phyloP scores from a whole-genome alignment of 2,113 vertebrate species.

The Morone chrysops region DNA sequence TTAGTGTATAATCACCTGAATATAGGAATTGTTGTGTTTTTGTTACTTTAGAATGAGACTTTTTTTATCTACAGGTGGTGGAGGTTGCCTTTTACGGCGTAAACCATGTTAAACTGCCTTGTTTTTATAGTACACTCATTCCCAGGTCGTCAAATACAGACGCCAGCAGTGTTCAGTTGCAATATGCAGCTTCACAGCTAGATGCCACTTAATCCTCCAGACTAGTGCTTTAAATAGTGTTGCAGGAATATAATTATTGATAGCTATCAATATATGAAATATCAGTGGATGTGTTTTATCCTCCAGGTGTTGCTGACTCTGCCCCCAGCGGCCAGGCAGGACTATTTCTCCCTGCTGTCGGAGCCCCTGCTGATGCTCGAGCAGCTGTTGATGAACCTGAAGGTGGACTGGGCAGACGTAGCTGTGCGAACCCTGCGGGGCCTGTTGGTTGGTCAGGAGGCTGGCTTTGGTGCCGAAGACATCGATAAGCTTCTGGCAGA shows the following conservation, averaged over 20 bases:
- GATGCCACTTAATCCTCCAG: neutral
- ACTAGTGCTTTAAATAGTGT: no score
- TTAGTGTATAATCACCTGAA: no score
- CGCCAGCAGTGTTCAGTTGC: no score
- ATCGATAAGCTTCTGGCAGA: constrained; percentile 90
- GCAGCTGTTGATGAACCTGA: constrained; percentile 98
- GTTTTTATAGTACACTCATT: no score
- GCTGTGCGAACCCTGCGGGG: constrained; percentile 88
- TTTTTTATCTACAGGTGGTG: no score
- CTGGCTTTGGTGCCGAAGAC: constrained; percentile 86
- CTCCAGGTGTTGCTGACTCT: constrained; percentile 91
- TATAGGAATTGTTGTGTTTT: no score
- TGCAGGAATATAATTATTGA: neutral
- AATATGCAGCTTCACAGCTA: no score
- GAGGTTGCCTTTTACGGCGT: no score
- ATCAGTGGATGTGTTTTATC: neutral
- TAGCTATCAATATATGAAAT: neutral
- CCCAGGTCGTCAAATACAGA: no score
- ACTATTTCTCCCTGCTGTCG: constrained; percentile 91
- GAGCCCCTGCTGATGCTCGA: constrained; percentile 95
- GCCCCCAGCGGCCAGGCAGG: constrained; percentile 88
- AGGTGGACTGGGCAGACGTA: constrained; percentile 92
- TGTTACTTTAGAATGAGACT: no score
- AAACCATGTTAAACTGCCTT: no score
- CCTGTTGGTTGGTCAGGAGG: constrained; percentile 87